Percentiles rank a stretch among this genome's conserved stretches.
These are phyloP conservation scores for Sapajus apella DNA, from an alignment of 2,113 vertebrate species.

Conservation along the genomic window DNA sequence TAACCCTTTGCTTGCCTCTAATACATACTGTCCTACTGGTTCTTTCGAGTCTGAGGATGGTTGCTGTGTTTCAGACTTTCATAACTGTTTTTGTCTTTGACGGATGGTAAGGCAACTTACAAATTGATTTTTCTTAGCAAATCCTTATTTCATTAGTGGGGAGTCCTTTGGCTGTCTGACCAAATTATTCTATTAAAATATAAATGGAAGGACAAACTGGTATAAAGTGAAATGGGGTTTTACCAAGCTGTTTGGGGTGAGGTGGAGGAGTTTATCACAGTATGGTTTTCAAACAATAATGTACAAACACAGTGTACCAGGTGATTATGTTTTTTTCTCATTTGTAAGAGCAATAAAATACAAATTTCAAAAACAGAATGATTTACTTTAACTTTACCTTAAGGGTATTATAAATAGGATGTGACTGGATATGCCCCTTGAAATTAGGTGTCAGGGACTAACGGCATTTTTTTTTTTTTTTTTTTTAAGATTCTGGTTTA, in stretches of 20 bases:
- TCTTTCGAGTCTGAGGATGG: conserved; percentile 50
- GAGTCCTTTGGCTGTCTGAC: conserved; percentile 62
- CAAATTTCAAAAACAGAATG: background rate
- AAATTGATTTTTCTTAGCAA: conserved; percentile 53
- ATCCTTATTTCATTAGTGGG: conserved; percentile 57
- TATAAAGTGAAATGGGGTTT: background rate
- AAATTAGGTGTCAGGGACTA: background rate
- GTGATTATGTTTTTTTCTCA: background rate
- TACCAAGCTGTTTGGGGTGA: background rate
- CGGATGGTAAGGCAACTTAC: conserved; percentile 26
- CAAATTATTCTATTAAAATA: conserved; percentile 51
- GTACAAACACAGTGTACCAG: background rate
- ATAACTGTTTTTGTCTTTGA: conserved; percentile 71
- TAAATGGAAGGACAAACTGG: conserved; percentile 40
- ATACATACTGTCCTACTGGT: background rate
- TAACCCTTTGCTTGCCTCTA: conserved; percentile 49
- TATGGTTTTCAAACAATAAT: background rate
- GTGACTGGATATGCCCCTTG: background rate
- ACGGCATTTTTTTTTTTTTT: background rate
- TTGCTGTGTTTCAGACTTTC: conserved; percentile 59
- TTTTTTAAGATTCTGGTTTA: background rate
- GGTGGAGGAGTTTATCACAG: background rate
- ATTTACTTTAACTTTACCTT: background rate
- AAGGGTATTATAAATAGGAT: background rate
- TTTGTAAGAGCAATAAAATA: background rate